These are phyloP conservation scores for Craterocephalus amniculus DNA, from an alignment of 2,797 vertebrate genomes.

Conservation along the genomic window DNA sequence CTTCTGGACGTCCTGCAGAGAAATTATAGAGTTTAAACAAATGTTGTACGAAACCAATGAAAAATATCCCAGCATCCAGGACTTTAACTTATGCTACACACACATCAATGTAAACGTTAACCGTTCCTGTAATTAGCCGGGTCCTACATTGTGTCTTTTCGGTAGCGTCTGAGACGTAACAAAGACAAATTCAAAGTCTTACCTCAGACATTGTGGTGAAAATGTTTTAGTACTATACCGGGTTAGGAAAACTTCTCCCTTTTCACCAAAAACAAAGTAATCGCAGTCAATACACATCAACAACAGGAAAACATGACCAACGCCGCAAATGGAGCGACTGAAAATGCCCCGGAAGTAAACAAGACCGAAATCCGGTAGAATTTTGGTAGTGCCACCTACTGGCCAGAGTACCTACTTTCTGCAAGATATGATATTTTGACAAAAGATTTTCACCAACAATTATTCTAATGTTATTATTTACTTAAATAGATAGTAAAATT, in stretches of 20 bases:
- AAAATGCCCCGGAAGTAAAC: slow-evolving; percentile 62
- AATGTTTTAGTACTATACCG: not conserved
- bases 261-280: too few relatives aligned
- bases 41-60: accelerated
- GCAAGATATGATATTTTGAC: too few relatives aligned
- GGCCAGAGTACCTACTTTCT: not conserved
- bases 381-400: slow-evolving; percentile 23
- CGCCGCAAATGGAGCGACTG: not conserved
- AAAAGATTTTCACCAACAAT: not conserved
- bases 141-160: not conserved
- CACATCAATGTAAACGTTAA: not conserved
- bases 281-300: slow-evolving; percentile 3
- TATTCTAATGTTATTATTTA: not conserved
- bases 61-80: not conserved
- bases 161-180: not conserved
- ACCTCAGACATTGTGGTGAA: slow-evolving; percentile 74
- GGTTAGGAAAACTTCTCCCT: accelerated
- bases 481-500: too few relatives aligned
- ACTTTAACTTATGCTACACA: not conserved
- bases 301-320: slow-evolving; percentile 16
- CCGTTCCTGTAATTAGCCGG: slow-evolving; percentile 46
- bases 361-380: accelerated
- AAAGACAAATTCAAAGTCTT: slow-evolving; percentile 11
- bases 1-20: slow-evolving; percentile 94
- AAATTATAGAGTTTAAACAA: not conserved